phyloP scores from a whole-genome alignment of 1,140 invertebrate genomes.

The Ceratosolen solmsi region DNA sequence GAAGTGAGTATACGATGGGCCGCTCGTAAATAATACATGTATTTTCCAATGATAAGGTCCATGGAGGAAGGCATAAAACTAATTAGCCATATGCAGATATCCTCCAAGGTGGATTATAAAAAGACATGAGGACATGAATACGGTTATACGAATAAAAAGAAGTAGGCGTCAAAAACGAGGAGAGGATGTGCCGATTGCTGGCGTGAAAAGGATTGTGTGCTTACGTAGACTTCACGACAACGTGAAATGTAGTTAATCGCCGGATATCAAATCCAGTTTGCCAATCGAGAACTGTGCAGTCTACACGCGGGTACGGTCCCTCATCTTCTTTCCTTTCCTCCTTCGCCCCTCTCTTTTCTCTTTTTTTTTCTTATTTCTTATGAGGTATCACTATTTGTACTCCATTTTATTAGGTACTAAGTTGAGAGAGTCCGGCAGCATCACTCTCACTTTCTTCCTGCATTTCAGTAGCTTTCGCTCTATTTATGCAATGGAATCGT shows the following conservation, averaged over 20 bases:
- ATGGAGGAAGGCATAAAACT: conserved; percentile 16
- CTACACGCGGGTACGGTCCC: conserved; percentile 11
- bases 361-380: background rate
- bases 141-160: background rate
- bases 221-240: background rate
- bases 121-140: conserved; percentile 15
- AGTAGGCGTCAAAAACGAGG: background rate
- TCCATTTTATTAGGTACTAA: conserved; percentile 41
- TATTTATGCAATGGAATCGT: background rate
- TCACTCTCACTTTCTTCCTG: conserved; percentile 51
- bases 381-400: background rate
- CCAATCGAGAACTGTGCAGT: conserved; percentile 5
- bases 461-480: background rate
- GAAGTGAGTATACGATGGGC: conserved; percentile 29
- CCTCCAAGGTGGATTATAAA: background rate
- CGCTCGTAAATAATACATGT: conserved; percentile 49
- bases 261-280: conserved; percentile 49
- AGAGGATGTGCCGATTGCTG: background rate
- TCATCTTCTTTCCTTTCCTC: conserved; percentile 16
- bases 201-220: conserved; percentile 25
- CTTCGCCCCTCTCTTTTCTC: background rate
- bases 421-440: conserved; percentile 6
- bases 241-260: conserved; percentile 26
- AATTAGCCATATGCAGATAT: conserved; percentile 25
- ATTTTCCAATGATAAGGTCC: conserved; percentile 20